phyloP scores from a whole-genome alignment of 1,140 invertebrate species.

The Heliconius himera region DNA sequence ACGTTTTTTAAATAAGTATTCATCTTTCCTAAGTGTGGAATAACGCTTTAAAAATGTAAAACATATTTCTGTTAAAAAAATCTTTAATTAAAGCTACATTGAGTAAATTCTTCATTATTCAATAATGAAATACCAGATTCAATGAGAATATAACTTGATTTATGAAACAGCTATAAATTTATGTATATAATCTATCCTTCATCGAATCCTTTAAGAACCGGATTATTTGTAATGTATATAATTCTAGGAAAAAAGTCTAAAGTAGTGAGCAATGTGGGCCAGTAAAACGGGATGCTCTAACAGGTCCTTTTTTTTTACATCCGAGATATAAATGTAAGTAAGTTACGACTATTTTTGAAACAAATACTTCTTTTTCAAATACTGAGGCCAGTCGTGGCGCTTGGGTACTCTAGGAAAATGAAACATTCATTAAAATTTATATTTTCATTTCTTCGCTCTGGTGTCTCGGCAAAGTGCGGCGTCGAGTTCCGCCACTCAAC shows the following conservation, averaged over 20 bases:
- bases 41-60: too few relatives aligned
- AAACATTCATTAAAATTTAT: too few relatives aligned
- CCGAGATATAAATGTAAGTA: conserved; percentile 17
- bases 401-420: too few relatives aligned
- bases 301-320: conserved; percentile 38
- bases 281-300: conserved; percentile 43
- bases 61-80: too few relatives aligned
- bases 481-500: too few relatives aligned
- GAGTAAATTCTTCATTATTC: not conserved
- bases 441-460: too few relatives aligned
- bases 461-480: too few relatives aligned
- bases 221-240: not conserved
- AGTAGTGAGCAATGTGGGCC: conserved; percentile 32
- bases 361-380: not conserved
- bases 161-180: not conserved
- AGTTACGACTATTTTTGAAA: conserved; percentile 20
- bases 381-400: not conserved
- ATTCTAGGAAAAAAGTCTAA: conserved; percentile 18
- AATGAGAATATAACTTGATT: not conserved
- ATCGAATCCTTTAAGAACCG: not conserved
- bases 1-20: too few relatives aligned
- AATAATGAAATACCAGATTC: not conserved
- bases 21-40: too few relatives aligned
- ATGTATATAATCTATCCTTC: not conserved
- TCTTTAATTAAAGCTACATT: not conserved